phyloP scores from a whole-genome alignment of 2,888 invertebrate genomes.

The Aspidapion aeneum region DNA sequence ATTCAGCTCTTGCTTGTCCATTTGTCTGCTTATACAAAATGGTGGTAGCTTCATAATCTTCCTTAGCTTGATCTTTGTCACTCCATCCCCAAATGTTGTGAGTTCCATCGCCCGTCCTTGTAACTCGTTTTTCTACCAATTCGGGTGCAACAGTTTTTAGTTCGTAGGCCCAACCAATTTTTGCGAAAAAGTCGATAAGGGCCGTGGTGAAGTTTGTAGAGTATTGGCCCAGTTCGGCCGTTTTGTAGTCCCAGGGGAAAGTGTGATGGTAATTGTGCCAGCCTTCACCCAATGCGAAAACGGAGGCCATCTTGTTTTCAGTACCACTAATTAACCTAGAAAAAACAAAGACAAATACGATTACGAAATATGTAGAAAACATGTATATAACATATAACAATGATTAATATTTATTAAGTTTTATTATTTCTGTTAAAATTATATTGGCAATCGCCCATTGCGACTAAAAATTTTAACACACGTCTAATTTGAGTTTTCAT shows the following conservation, averaged over 20 bases:
- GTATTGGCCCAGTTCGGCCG: slow-evolving; percentile 62
- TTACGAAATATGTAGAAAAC: too few species aligned
- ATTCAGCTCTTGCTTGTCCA: too few species aligned
- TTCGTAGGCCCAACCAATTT: slow-evolving; percentile 85
- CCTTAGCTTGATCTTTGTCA: slow-evolving; percentile 59
- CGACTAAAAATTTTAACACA: too few species aligned
- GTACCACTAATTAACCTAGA: slow-evolving; percentile 63
- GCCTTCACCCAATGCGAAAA: slow-evolving; percentile 71
- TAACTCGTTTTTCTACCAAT: slow-evolving; percentile 64
- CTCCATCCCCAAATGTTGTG: slow-evolving; percentile 76
- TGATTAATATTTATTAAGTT: too few species aligned
- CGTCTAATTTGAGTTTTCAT: too few species aligned
- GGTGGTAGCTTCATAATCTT: slow-evolving; percentile 41
- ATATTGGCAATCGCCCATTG: too few species aligned
- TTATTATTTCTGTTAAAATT: too few species aligned
- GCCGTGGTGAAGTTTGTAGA: slow-evolving; percentile 67
- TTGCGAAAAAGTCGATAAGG: slow-evolving; percentile 78
- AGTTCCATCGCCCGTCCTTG: slow-evolving; percentile 42
- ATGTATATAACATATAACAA: too few species aligned
- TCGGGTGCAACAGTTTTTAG: slow-evolving; percentile 73
- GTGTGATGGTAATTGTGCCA: slow-evolving; percentile 92
- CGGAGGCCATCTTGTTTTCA: slow-evolving; percentile 64
- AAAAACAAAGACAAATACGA: too few species aligned
- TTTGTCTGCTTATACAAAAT: background rate
- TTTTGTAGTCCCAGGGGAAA: slow-evolving; percentile 85